These are phyloP conservation scores for Anguilla rostrata DNA, from an alignment of 2,113 vertebrate species.

Conservation along the genomic window DNA sequence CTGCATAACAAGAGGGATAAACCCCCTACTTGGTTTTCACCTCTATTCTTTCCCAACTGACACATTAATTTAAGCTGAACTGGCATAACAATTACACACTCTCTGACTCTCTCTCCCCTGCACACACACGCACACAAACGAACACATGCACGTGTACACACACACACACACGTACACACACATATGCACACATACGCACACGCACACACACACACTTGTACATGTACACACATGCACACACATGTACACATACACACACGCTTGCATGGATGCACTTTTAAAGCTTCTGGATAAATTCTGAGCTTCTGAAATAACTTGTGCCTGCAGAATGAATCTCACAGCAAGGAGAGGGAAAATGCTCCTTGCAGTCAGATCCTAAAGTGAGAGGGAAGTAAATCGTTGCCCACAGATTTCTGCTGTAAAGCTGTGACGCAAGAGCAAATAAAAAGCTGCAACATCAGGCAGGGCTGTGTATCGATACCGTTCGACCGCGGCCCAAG, in stretches of 20 bases:
- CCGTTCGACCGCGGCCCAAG: not conserved
- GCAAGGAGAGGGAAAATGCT: conserved; percentile 55
- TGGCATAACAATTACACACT: not conserved
- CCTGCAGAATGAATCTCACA: conserved; percentile 37
- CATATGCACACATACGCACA: conserved; percentile 31
- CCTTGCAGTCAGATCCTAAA: conserved; percentile 62
- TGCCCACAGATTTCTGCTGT: not conserved
- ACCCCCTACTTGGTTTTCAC: conserved; percentile 43
- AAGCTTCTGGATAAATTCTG: conserved; percentile 16
- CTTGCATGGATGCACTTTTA: not conserved
- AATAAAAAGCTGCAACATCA: not conserved
- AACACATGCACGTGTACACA: not conserved
- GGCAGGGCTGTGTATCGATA: not conserved
- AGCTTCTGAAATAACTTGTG: conserved; percentile 38
- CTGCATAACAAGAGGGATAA: conserved; percentile 61
- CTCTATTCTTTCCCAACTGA: conserved; percentile 34
- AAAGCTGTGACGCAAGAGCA: not conserved
- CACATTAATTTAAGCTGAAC: conserved; percentile 4
- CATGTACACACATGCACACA: conserved; percentile 17
- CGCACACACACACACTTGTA: conserved; percentile 15
- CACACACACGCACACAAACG: not conserved
- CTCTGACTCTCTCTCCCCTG: too few relatives aligned
- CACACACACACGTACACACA: conserved; percentile 33
- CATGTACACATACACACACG: too few relatives aligned
- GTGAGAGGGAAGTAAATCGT: conserved; percentile 13